Percentiles rank a stretch among this genome's conserved stretches.
phyloP scores from a whole-genome alignment of 2,888 invertebrate genomes.

The Antheraea assamensis region DNA sequence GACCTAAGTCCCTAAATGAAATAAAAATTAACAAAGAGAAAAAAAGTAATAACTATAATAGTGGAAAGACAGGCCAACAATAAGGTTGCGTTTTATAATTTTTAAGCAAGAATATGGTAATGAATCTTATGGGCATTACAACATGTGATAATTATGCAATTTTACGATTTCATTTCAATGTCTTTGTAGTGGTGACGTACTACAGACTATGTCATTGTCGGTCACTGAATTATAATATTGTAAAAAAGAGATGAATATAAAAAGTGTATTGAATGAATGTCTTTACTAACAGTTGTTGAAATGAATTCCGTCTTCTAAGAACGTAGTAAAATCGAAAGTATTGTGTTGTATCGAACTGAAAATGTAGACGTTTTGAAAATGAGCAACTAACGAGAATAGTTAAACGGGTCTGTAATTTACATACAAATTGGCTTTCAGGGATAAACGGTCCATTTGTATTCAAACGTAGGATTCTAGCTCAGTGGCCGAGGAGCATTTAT shows the following conservation, averaged over 20 bases:
- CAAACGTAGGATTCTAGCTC: conserved; percentile 74
- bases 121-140: neutral
- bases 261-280: neutral
- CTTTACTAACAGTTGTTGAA: neutral
- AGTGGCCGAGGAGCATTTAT: conserved; percentile 74
- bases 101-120: neutral
- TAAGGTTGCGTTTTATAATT: neutral
- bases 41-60: neutral
- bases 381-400: conserved; percentile 82
- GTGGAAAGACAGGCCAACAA: neutral
- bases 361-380: conserved; percentile 77
- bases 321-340: conserved; percentile 32
- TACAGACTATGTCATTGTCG: neutral
- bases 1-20: too few species aligned
- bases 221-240: neutral
- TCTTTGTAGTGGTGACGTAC: too few species aligned
- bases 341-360: conserved; percentile 54
- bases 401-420: conserved; percentile 79
- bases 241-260: neutral
- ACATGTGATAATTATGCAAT: too few species aligned
- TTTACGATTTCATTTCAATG: neutral
- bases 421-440: conserved; percentile 81
- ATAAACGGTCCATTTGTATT: conserved; percentile 82
- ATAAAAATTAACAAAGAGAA: too few species aligned
- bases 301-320: neutral